Base-by-base conservation (phyloP, 2,797 vertebrate species). In the Malurus splendens region DNA sequence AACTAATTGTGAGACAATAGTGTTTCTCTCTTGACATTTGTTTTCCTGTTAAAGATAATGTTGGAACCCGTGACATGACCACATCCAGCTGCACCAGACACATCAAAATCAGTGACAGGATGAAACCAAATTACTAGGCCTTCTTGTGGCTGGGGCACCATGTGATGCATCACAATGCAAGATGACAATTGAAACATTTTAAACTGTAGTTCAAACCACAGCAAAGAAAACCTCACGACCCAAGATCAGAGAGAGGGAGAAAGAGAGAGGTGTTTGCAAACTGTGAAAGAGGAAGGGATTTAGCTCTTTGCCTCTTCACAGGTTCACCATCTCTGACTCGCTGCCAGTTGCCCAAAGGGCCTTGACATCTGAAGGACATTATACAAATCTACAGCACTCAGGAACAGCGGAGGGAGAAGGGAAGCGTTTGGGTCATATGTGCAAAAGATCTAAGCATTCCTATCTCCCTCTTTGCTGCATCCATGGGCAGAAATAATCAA, bases 21-120 rank as follows among this genome's bases (percentile, higher is more conserved):
- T 88, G 74, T 84, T 93, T 93, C 87, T 92, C 68, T 90, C 89
- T 93, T 90, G 92, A 94, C 93, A 93, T 94, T 95, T 95, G 92
- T 95, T 95, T 95, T 95, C 89, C 95, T 95, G 94, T 95, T 95
- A 95, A 93, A 94, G 95, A 95, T 94, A 94, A 94, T 94, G 93
- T 92, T 93, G 93, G 95, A 95, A 95, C 95, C 83, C 94, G 41
- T 95, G 95, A 95, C 95, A 95, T 82, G 90, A 94, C 95, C 94
- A 95, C 95, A 94, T 95, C 93, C 94, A 95, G 94, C 93, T 95
- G 94, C 93, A 95, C 83, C 83, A 95, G 92, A 93, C 94, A 95
- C 93, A 95, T 95, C 95, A 95, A 94, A 95, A 95, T 95, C 95
- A 95, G 80, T 95, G 94, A 94, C 94, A 95, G 94, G 95, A 95